A percentile compares a stretch with the other conserved stretches of the same genome.
phyloP scores from a whole-genome alignment of 2,113 vertebrate species.

The Amia ocellicauda region DNA sequence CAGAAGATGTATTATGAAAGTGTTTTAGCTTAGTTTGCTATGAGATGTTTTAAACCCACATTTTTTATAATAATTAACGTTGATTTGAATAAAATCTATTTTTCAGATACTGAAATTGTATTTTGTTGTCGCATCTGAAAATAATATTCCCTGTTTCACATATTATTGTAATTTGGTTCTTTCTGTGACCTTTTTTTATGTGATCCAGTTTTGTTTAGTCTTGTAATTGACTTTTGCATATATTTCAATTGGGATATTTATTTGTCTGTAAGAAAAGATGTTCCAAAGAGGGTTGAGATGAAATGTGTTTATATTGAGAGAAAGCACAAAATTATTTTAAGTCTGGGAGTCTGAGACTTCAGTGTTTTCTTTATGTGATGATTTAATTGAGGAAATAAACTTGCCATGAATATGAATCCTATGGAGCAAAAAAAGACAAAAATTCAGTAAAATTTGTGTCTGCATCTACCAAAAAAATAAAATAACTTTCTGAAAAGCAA shows the following conservation, averaged over 20 bases:
- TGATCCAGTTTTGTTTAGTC: conserved; percentile 38
- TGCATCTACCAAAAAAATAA: too few species aligned
- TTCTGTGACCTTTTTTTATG: conserved; percentile 17
- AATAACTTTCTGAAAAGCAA: background rate
- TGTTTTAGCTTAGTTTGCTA: background rate
- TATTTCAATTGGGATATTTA: conserved; percentile 6
- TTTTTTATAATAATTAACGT: too few species aligned
- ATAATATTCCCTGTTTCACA: conserved; percentile 25
- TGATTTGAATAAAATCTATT: too few species aligned
- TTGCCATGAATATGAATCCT: too few species aligned
- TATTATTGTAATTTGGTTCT: conserved; percentile 15
- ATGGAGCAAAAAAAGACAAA: too few species aligned
- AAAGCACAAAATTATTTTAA: conserved; percentile 2
- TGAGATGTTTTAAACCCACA: too few species aligned
- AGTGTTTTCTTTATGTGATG: background rate
- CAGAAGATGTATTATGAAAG: too few species aligned
- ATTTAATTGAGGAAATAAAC: background rate
- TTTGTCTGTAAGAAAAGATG: conserved; percentile 5
- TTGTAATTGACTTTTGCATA: conserved; percentile 15
- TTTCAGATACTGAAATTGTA: background rate
- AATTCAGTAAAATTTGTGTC: too few species aligned
- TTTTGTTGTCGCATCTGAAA: conserved; percentile 14
- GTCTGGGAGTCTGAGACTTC: background rate
- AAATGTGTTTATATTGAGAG: conserved; percentile 9
- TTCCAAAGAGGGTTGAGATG: conserved; percentile 12